Evolutionary conservation across 2,888 invertebrate species (phyloP).

Genomic region (Metallyticus violacea): DNA sequence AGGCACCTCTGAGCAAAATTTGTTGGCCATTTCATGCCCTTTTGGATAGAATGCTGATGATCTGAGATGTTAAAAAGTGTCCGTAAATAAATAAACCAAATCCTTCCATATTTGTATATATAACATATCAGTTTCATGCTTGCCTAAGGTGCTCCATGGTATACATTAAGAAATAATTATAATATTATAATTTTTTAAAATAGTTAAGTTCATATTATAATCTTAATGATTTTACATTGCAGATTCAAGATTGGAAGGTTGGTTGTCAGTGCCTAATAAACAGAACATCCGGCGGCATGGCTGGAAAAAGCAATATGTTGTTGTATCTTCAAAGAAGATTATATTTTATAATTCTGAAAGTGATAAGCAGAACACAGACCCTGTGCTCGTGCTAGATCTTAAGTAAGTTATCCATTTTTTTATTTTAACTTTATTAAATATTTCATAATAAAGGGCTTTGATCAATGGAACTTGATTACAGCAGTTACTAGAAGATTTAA

Average conservation of each 20-base stretch:
- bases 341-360: conserved; percentile 95
- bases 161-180: too few relatives aligned
- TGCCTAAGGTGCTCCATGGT: too few relatives aligned
- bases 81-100: too few relatives aligned
- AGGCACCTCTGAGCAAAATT: too few relatives aligned
- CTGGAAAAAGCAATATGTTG: conserved; percentile 96
- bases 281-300: conserved; percentile 94
- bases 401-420: conserved; percentile 62
- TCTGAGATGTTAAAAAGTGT: too few relatives aligned
- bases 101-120: too few relatives aligned
- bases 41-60: too few relatives aligned
- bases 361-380: conserved; percentile 92
- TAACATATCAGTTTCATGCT: too few relatives aligned
- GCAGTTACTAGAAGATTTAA: too few relatives aligned
- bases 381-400: conserved; percentile 91
- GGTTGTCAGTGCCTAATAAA: conserved; percentile 92
- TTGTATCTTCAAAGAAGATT: conserved; percentile 94
- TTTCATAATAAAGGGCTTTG: neutral
- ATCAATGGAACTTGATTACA: neutral
- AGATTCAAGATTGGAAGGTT: conserved; percentile 75
- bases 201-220: too few relatives aligned
- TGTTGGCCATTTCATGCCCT: too few relatives aligned
- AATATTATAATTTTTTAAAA: too few relatives aligned
- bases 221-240: conserved; percentile 18
- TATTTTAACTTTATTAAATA: neutral